phyloP scores from a whole-genome alignment of 1,140 invertebrate genomes.

The Drosophila suzukii region DNA sequence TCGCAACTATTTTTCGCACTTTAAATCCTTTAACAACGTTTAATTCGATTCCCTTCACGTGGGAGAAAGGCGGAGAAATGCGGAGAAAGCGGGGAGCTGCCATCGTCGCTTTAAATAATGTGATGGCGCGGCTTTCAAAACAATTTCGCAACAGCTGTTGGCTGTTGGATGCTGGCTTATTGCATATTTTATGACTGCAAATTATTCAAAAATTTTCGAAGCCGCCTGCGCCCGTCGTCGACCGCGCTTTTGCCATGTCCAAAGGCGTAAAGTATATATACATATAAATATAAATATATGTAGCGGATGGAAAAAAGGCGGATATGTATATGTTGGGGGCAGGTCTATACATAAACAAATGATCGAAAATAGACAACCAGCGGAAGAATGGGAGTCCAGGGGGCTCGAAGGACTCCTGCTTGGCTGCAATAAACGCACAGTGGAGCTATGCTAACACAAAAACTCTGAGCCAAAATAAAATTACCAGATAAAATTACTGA shows the following conservation, averaged over 20 bases:
- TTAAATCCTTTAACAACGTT: slow-evolving; percentile 67
- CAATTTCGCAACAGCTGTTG: slow-evolving; percentile 84
- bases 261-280: slow-evolving; percentile 61
- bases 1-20: slow-evolving; percentile 46
- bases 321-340: slow-evolving; percentile 23
- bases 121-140: slow-evolving; percentile 84
- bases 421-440: slow-evolving; percentile 31
- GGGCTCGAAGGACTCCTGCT: slow-evolving; percentile 8
- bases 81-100: slow-evolving; percentile 10
- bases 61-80: slow-evolving; percentile 8
- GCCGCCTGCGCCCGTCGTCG: slow-evolving; percentile 52
- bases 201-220: slow-evolving; percentile 84
- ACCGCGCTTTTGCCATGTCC: slow-evolving; percentile 39
- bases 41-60: slow-evolving; percentile 57
- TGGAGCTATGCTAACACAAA: neutral
- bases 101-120: slow-evolving; percentile 82
- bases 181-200: slow-evolving; percentile 85
- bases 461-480: neutral
- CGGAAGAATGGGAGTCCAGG: slow-evolving; percentile 8
- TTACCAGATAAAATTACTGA: neutral
- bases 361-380: slow-evolving; percentile 74
- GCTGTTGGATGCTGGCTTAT: slow-evolving; percentile 72
- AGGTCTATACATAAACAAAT: slow-evolving; percentile 64
- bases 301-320: slow-evolving; percentile 11
- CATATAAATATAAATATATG: slow-evolving; percentile 53